phyloP scores from a whole-genome alignment of 1,140 invertebrate species.

The Coptotermes formosanus region DNA sequence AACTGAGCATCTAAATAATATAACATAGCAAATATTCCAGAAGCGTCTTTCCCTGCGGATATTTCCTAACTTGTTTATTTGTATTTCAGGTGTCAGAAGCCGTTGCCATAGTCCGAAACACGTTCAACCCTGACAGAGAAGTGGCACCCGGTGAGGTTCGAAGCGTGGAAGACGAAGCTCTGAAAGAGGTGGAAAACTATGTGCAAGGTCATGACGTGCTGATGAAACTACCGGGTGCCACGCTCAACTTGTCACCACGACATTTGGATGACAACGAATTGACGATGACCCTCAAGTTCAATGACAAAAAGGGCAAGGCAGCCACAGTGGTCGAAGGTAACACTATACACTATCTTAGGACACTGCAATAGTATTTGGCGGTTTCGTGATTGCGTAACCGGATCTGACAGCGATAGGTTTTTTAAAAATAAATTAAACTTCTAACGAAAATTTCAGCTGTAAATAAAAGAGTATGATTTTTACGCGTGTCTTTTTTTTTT shows the following conservation, averaged over 20 bases:
- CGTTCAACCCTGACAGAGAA: constrained; percentile 40
- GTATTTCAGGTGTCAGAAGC: constrained; percentile 61
- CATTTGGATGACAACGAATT: constrained; percentile 72
- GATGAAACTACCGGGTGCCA: constrained; percentile 65
- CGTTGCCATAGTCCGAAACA: constrained; percentile 71
- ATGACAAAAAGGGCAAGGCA: constrained; percentile 28
- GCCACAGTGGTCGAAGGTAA: neutral
- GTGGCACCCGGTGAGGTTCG: constrained; percentile 52
- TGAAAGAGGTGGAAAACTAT: constrained; percentile 68
- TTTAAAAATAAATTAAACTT: no score
- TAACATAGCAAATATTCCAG: no score
- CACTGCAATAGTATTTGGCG: no score
- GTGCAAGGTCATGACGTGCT: constrained; percentile 74
- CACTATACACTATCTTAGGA: no score
- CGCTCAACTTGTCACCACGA: constrained; percentile 71
- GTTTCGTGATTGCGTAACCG: no score
- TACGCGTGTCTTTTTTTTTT: no score
- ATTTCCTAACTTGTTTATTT: neutral
- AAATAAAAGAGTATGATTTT: no score
- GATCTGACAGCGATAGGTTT: no score
- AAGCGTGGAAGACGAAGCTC: constrained; percentile 53
- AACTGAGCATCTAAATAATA: no score
- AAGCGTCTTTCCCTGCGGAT: no score
- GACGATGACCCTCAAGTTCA: constrained; percentile 68
- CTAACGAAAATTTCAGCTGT: no score